Evolutionary conservation across 2,888 invertebrate species (phyloP), one percentile per base, ranked within the genome.

Genomic region (Apocheima hispidaria): DNA sequence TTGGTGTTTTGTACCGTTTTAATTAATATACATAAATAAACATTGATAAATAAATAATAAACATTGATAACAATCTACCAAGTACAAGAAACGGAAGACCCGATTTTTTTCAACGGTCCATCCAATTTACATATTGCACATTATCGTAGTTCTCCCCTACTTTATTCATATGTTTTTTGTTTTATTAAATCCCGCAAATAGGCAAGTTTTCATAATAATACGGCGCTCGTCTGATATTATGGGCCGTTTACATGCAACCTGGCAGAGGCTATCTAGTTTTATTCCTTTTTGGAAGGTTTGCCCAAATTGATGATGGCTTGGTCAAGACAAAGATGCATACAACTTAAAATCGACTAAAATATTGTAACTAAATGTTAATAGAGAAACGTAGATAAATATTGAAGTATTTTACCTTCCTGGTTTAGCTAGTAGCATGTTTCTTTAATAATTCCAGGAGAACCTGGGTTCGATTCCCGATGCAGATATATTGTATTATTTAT

Each of bases 181-280:
- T 81, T 82, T 85, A 82, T 87, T 87, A 85, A 86, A 86, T 82
- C 80, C 83, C 75, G 69, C 79, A 82, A 82, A 87, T 83, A 83
- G 82, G 78, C 79, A 83, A 88, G 86, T 88, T 89, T 87, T 85
- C 85, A 82, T 88, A 86, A 77, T 74, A 79, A 84, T 81, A 85
- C 77, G 73, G 77, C 76, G 77, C 78, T 65, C 83, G 82, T 84
- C 79, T 79, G 75, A 72, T 78, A 81, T 92, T 92, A 92, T 89
- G 87, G 87, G 72, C 76, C 75, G 82, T 89, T 89, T 83, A 86
- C 92, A 92, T 92, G 92, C 91, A 75, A 90, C 73, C 81, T 73
- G 23, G 58, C 56, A 61, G 59, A 52, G 77, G 74, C 71, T 52
- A 65, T 65, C 64, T 73, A 63, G 65, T 69, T 72, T 63, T 70